phyloP scores from a whole-genome alignment of 2,113 vertebrate species.

The Ctenomys sociabilis region DNA sequence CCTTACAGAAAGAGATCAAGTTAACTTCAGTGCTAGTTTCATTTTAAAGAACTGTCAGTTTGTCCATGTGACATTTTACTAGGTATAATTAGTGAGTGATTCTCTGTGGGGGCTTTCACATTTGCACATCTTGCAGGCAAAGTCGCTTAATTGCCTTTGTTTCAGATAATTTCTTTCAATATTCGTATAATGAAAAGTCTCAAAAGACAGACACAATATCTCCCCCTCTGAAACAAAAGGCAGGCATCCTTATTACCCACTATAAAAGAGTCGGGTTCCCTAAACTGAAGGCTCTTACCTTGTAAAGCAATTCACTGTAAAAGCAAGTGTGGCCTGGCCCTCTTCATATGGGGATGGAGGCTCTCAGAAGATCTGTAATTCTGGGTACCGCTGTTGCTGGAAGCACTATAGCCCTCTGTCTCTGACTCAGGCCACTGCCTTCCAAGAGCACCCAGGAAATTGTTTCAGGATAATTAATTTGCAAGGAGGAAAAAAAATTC shows the following conservation, averaged over 20 bases:
- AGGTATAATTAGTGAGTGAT: background rate
- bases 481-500: slow-evolving; percentile 1
- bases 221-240: slow-evolving; percentile 19
- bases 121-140: background rate
- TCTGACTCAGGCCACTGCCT: background rate
- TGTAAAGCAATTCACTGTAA: background rate
- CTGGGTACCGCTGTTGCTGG: background rate
- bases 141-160: background rate
- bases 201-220: background rate
- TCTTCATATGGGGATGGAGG: background rate
- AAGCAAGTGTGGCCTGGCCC: background rate
- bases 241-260: background rate
- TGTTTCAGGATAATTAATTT: background rate
- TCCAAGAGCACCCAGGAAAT: slow-evolving; percentile 11
- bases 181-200: slow-evolving; percentile 8
- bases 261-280: background rate
- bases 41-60: background rate
- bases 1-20: background rate
- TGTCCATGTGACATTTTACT: background rate
- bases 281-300: background rate
- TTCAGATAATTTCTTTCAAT: background rate
- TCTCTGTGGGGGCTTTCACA: background rate
- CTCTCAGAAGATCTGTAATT: background rate
- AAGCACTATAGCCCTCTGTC: slow-evolving; percentile 8
- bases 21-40: background rate